Evolutionary conservation across 2,888 invertebrate genomes (phyloP).

Genomic region (Leucophora obtusa): DNA sequence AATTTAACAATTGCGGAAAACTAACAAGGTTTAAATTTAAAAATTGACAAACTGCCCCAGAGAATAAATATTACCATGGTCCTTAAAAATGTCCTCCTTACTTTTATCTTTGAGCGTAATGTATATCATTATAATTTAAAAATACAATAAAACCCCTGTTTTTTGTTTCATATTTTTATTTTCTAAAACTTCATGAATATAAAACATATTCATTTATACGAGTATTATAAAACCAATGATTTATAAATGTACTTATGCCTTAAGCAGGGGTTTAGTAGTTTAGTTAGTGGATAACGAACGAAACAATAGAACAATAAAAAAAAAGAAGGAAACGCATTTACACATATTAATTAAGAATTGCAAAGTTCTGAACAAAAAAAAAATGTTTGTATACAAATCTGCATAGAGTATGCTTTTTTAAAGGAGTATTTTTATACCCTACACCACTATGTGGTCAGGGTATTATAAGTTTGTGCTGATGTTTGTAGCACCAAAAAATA

Average conservation of each 20-base stretch:
- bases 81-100: no score
- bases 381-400: neutral
- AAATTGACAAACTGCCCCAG: no score
- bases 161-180: conserved; percentile 1
- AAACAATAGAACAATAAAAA: neutral
- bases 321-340: conserved; percentile 10
- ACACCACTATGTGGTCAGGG: no score
- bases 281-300: conserved; percentile 1
- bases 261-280: conserved; percentile 7
- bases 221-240: conserved; percentile 18
- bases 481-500: no score
- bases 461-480: no score
- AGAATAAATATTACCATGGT: no score
- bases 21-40: no score
- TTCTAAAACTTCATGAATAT: conserved; percentile 1
- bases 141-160: neutral
- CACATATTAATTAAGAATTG: conserved; percentile 25
- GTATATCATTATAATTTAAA: neutral
- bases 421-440: no score
- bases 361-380: conserved; percentile 1
- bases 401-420: neutral
- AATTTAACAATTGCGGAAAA: no score
- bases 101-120: no score
- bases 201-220: conserved; percentile 5
- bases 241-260: neutral